phyloP scores from a whole-genome alignment of 2,888 invertebrate species.

The Danaus chrysippus region DNA sequence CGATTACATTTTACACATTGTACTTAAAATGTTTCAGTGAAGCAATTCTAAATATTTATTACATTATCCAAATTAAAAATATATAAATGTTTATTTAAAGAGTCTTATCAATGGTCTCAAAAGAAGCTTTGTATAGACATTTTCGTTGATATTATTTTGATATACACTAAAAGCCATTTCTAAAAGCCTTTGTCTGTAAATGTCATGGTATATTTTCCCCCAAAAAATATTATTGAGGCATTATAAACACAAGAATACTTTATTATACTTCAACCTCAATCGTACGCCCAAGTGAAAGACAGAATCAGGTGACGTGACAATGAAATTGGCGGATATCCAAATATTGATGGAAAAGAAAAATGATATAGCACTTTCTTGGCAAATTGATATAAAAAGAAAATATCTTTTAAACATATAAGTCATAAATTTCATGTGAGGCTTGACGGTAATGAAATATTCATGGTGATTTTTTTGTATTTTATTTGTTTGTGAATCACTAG shows the following conservation, averaged over 20 bases:
- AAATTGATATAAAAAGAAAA: neutral
- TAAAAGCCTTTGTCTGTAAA: constrained; percentile 1
- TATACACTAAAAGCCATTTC: neutral
- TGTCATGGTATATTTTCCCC: neutral
- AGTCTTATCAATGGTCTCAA: neutral
- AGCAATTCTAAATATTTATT: no score
- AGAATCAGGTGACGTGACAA: constrained; percentile 7
- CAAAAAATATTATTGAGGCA: constrained; percentile 7
- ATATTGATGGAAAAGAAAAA: constrained; percentile 7
- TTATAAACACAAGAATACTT: constrained; percentile 1
- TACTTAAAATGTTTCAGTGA: no score
- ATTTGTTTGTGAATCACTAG: no score
- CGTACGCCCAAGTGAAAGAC: constrained; percentile 4
- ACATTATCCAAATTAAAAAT: no score
- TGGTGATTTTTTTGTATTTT: no score
- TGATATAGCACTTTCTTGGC: constrained; percentile 1
- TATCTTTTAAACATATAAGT: neutral
- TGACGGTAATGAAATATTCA: no score
- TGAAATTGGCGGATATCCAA: constrained; percentile 7
- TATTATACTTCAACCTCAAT: constrained; percentile 7
- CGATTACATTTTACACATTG: no score
- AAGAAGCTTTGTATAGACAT: neutral
- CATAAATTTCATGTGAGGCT: neutral
- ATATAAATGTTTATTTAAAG: neutral
- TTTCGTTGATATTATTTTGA: neutral